Evolutionary conservation across 2,797 vertebrate species (phyloP), one percentile per base, ranked within the genome.

Genomic region (Phrynocephalus guinanensis): DNA sequence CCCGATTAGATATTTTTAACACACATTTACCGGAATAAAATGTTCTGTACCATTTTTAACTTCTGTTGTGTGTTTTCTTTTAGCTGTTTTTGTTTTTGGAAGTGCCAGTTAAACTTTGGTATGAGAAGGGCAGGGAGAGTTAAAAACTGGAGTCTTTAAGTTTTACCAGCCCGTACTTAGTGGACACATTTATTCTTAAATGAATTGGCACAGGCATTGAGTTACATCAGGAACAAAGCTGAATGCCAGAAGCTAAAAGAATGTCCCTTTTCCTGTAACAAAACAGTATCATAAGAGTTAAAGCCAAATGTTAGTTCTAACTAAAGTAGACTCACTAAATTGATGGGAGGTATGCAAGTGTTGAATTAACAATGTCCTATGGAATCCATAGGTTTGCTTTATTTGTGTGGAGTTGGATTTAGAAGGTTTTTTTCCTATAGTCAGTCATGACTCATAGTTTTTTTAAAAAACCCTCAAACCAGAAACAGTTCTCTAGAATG

Each of bases 381-480:
- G 18, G 60, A 63, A 63, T 16, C 60, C 16, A 5, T 20, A 63
- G 60, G 18, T 22, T 5, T 63, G 60, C 5, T 63, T 63, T 63
- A 63, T 18, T 63, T 63, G 60, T 63, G 15, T 63, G 20, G 2
- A 15, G 15, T 63, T 13, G 60, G 60, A 63, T 63, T 63, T 63
- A 63, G 60, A 63, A 13, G 52, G 52, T 5, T 63, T 18, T 63
- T 76, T 90, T 90, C 73, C 68, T 89, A 83, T 90, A 89, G 13
- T 1, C 88, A 76, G 44, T 18, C 56, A 79, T 67, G 48, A 90
- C 83, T 79, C 82, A 30, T 78, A 2, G 52, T 11, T 63, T 63
- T 63, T 63, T 15, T 63, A 7, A 92, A n/a, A 7, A 92, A 92
- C 48, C 75, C 38, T 10, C 11, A 52, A 89, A 88, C 50, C 63